phyloP scores from a whole-genome alignment of 2,113 vertebrate species.

The Tetrao urogallus region DNA sequence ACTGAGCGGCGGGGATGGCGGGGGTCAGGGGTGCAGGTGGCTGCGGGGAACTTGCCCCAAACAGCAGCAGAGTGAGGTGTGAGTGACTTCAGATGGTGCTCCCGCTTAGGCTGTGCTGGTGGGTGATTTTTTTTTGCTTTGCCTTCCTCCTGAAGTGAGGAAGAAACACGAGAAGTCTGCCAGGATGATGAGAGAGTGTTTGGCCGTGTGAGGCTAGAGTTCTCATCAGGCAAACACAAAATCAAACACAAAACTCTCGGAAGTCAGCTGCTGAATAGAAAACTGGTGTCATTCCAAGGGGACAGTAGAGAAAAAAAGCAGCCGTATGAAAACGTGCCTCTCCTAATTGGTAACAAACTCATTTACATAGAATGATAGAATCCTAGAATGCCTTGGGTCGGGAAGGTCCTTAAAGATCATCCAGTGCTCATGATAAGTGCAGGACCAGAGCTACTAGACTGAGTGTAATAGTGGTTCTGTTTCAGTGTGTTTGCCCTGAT shows the following conservation, averaged over 20 bases:
- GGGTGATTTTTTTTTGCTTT: not conserved
- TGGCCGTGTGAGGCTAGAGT: too few relatives aligned
- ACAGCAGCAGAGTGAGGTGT: accelerated
- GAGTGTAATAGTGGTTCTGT: not conserved
- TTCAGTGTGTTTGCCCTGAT: not conserved
- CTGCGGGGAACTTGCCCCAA: not conserved
- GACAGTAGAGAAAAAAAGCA: not conserved
- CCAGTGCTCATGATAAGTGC: not conserved
- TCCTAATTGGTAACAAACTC: not conserved
- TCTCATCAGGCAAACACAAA: not conserved
- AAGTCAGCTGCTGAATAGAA: not conserved
- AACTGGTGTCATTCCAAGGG: not conserved
- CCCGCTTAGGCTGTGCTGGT: not conserved
- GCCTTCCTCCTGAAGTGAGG: not conserved
- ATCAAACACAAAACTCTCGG: not conserved
- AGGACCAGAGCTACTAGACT: not conserved
- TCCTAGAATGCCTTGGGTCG: not conserved
- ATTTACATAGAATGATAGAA: not conserved
- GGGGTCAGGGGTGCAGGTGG: accelerated
- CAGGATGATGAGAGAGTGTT: not conserved
- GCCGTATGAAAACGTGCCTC: accelerated
- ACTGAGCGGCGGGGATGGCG: not conserved
- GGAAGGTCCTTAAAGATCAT: not conserved
- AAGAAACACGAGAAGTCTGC: not conserved
- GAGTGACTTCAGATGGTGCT: not conserved